Conservation (phyloP, 2,888 invertebrate genomes). For the Nemotelus nigrinus region DNA sequence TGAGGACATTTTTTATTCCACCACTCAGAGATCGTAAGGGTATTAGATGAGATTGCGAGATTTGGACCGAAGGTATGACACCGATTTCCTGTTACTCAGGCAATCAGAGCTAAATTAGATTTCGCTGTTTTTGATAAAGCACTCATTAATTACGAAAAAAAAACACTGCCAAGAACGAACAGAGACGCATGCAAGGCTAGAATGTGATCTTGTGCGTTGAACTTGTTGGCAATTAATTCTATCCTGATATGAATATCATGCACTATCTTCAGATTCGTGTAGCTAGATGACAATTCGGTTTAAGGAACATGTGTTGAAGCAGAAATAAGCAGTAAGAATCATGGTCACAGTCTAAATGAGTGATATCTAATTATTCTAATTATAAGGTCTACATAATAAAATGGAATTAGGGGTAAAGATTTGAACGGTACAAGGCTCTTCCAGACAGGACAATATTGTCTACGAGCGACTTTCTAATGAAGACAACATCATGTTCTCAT, state of each 20-base stretch:
- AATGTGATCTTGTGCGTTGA: slow-evolving; percentile 27
- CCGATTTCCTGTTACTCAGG: slow-evolving; percentile 27
- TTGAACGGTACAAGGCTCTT: too few species aligned
- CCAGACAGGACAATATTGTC: too few species aligned
- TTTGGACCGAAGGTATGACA: slow-evolving; percentile 5
- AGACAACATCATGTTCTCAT: too few species aligned
- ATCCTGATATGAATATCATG: not conserved
- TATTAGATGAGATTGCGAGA: not conserved
- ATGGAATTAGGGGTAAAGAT: too few species aligned
- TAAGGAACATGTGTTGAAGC: not conserved
- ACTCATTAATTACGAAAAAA: slow-evolving; percentile 29
- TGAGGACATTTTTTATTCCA: slow-evolving; percentile 8
- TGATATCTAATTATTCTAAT: too few species aligned
- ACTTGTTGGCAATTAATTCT: slow-evolving; percentile 12
- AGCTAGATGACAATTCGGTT: not conserved
- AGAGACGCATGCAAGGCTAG: not conserved
- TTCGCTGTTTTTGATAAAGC: slow-evolving; percentile 33
- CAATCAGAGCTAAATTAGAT: slow-evolving; percentile 23
- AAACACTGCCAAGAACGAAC: not conserved
- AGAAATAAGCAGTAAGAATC: not conserved
- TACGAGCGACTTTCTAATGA: too few species aligned
- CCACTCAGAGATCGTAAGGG: not conserved
- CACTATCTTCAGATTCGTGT: not conserved
- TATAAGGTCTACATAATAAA: too few species aligned
- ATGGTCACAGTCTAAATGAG: not conserved